Percentiles rank a stretch among this genome's conserved stretches.
Conservation (phyloP, 2,888 invertebrate genomes). For the Cybosia mesomella region DNA sequence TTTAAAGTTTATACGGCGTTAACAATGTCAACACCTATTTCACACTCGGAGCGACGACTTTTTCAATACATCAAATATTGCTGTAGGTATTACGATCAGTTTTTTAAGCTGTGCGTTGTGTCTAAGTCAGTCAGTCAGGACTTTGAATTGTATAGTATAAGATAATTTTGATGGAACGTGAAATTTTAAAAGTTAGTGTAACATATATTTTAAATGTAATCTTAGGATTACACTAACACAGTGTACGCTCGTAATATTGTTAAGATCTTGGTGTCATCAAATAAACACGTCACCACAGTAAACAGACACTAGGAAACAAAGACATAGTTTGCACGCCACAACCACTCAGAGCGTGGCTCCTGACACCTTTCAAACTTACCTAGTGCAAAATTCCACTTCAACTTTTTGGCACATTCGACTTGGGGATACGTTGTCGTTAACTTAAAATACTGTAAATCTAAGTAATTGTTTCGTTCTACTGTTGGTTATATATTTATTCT, state of each 20-base stretch:
- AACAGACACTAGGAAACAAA: slow-evolving; percentile 63
- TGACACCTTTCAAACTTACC: slow-evolving; percentile 69
- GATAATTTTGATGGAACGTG: too few species aligned
- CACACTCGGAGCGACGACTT: too few species aligned
- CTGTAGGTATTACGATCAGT: too few species aligned
- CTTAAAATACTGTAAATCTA: slow-evolving; percentile 24
- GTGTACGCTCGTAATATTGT: slow-evolving; percentile 34
- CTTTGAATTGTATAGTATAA: too few species aligned
- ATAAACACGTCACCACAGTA: slow-evolving; percentile 62
- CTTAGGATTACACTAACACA: neutral
- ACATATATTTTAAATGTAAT: neutral
- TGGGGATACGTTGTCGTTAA: slow-evolving; percentile 26
- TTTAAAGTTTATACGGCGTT: too few species aligned
- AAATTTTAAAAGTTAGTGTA: neutral
- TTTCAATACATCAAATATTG: too few species aligned
- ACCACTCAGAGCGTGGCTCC: slow-evolving; percentile 64
- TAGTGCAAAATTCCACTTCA: slow-evolving; percentile 53
- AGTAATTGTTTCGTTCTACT: slow-evolving; percentile 2
- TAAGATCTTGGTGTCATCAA: slow-evolving; percentile 58
- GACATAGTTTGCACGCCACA: slow-evolving; percentile 72
- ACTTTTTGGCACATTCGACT: slow-evolving; percentile 47
- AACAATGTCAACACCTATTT: too few species aligned
- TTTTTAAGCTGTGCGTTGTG: too few species aligned
- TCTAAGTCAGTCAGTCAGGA: too few species aligned
- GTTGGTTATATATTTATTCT: neutral